These are phyloP conservation scores for Polyommatus icarus DNA, from an alignment of 2,888 invertebrate species.

Conservation along the genomic window DNA sequence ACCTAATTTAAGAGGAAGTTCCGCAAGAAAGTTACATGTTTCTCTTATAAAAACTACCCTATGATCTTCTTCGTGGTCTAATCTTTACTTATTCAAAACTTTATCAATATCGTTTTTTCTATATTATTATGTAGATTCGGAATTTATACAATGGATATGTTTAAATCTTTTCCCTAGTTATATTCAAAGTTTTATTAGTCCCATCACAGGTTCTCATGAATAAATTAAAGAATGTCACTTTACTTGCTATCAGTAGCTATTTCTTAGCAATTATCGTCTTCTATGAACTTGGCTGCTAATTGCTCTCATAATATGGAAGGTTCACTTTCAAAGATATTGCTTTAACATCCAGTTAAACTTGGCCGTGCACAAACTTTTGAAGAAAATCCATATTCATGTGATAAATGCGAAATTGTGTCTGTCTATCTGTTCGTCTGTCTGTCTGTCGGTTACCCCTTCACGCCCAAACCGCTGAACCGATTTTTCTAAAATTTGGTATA, in stretches of 20 bases:
- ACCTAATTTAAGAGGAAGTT: too few relatives aligned
- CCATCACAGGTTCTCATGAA: neutral
- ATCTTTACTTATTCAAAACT: too few relatives aligned
- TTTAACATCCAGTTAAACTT: neutral
- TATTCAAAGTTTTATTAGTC: neutral
- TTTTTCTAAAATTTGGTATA: too few relatives aligned
- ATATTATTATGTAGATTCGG: neutral
- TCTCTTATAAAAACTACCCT: too few relatives aligned
- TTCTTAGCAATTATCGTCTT: slow-evolving; percentile 4
- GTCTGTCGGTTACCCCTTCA: too few relatives aligned
- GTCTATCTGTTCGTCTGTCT: too few relatives aligned
- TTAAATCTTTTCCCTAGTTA: neutral
- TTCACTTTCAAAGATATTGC: neutral
- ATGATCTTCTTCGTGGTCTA: neutral
- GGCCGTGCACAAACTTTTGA: neutral
- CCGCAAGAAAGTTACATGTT: too few relatives aligned
- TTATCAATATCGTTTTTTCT: too few relatives aligned
- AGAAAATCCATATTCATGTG: too few relatives aligned
- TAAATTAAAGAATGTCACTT: neutral
- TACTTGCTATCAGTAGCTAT: neutral
- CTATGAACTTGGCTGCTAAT: neutral
- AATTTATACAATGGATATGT: neutral
- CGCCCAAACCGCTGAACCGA: too few relatives aligned
- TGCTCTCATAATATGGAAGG: neutral
- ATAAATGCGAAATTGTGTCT: too few relatives aligned